Percentiles rank a stretch among this genome's conserved stretches.
Evolutionary conservation across 2,888 invertebrate genomes (phyloP).

Genomic region (Ormyrus nitidulus): DNA sequence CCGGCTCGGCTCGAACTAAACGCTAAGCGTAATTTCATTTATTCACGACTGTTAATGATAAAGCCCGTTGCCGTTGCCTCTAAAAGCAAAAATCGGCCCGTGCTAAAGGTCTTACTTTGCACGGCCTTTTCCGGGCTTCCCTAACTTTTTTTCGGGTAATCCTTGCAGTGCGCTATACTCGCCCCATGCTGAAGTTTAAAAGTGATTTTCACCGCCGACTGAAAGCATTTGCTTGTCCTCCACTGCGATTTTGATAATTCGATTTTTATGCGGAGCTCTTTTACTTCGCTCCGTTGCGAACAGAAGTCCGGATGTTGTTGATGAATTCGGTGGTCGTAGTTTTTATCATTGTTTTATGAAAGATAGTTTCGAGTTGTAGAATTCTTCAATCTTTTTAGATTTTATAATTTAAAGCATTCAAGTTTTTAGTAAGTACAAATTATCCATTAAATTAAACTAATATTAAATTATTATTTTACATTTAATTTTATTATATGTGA

Average conservation of each 20-base stretch:
- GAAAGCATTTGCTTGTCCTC: conserved; percentile 39
- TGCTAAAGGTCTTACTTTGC: background rate
- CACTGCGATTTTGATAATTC: conserved; percentile 27
- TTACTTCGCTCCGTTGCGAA: background rate
- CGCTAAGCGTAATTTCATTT: conserved; percentile 37
- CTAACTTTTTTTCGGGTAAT: conserved; percentile 7
- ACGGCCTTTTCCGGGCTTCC: background rate
- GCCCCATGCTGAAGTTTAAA: conserved; percentile 9
- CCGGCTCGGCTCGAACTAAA: background rate
- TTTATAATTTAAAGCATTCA: no score
- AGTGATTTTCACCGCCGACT: conserved; percentile 23
- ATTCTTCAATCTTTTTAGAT: no score
- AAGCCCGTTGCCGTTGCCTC: background rate
- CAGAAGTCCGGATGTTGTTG: background rate
- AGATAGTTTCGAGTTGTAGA: background rate
- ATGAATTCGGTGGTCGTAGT: background rate
- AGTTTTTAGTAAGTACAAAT: no score
- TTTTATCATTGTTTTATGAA: conserved; percentile 10
- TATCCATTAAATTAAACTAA: no score
- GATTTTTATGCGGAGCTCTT: background rate
- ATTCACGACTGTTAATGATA: conserved; percentile 45
- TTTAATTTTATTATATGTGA: no score
- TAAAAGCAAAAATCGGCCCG: conserved; percentile 15
- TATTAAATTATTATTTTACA: no score
- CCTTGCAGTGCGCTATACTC: background rate